These are phyloP conservation scores for Leptinotarsa undecemlineata DNA, from an alignment of 1,140 invertebrate genomes.

Conservation along the genomic window DNA sequence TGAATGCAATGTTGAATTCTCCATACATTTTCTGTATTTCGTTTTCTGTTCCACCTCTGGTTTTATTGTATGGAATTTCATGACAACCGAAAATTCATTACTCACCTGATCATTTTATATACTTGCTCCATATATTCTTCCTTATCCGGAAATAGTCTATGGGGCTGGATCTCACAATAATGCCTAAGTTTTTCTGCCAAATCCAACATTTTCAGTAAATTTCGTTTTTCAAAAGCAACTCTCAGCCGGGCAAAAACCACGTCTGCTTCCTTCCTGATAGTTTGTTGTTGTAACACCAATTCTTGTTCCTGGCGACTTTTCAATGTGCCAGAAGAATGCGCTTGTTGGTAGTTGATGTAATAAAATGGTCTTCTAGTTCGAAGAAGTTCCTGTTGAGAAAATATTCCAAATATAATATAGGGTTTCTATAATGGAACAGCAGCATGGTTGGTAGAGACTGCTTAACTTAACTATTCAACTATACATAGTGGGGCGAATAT, in stretches of 20 bases:
- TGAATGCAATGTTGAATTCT: too few species aligned
- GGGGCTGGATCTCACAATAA: conserved; percentile 46
- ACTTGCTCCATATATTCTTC: conserved; percentile 45
- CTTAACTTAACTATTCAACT: too few species aligned
- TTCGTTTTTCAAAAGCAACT: conserved; percentile 54
- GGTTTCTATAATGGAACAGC: too few species aligned
- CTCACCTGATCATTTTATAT: conserved; percentile 37
- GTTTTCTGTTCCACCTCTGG: too few species aligned
- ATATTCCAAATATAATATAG: too few species aligned
- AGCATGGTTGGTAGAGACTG: too few species aligned
- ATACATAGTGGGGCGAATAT: too few species aligned
- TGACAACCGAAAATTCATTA: too few species aligned
- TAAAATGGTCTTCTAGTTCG: conserved; percentile 60
- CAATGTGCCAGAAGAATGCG: conserved; percentile 56
- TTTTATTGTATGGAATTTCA: too few species aligned
- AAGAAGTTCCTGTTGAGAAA: conserved; percentile 55
- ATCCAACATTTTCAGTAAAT: conserved; percentile 44
- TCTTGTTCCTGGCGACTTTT: conserved; percentile 56
- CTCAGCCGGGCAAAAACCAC: conserved; percentile 55
- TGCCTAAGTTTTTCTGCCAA: conserved; percentile 56
- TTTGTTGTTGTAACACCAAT: conserved; percentile 55
- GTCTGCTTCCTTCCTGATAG: conserved; percentile 56
- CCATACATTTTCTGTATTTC: too few species aligned
- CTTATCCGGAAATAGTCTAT: conserved; percentile 45
- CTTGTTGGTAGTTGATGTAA: conserved; percentile 60